Conservation (phyloP, 2,113 vertebrate genomes). For the Cariama cristata region DNA sequence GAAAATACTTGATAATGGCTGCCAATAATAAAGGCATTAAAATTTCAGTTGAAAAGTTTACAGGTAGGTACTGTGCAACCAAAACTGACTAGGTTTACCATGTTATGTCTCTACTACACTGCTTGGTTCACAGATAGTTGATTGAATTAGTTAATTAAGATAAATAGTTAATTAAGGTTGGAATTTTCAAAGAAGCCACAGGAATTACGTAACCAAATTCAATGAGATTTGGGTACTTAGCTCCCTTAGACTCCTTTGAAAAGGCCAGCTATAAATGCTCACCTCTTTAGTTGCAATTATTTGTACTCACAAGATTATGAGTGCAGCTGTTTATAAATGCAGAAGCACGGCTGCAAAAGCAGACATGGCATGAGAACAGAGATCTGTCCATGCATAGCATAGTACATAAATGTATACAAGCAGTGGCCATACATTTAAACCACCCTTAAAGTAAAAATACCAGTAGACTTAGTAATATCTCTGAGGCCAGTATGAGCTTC, state of each 20-base stretch:
- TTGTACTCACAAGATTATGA: constrained; percentile 27
- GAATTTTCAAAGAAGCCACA: constrained; percentile 65
- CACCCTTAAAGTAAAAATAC: constrained; percentile 48
- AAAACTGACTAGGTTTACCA: neutral
- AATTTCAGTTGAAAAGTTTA: constrained; percentile 3
- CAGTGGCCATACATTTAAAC: constrained; percentile 31
- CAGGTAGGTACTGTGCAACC: neutral
- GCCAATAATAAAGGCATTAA: neutral
- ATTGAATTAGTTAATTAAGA: constrained; percentile 52
- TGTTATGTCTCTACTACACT: neutral
- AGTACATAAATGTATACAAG: neutral
- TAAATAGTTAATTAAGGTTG: constrained; percentile 24
- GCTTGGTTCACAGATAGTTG: constrained; percentile 25
- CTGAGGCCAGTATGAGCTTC: neutral
- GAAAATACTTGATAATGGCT: neutral
- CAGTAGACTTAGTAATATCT: constrained; percentile 28
- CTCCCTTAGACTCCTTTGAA: constrained; percentile 49
- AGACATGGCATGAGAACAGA: constrained; percentile 64
- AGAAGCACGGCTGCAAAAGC: constrained; percentile 25
- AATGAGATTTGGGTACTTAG: constrained; percentile 22
- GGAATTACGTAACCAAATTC: constrained; percentile 63
- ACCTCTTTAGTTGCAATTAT: constrained; percentile 44
- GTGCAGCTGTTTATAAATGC: constrained; percentile 45
- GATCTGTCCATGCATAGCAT: neutral
- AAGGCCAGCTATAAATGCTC: constrained; percentile 30